Conservation (phyloP, 1,140 invertebrate species). For the Brachionus sp. region DNA sequence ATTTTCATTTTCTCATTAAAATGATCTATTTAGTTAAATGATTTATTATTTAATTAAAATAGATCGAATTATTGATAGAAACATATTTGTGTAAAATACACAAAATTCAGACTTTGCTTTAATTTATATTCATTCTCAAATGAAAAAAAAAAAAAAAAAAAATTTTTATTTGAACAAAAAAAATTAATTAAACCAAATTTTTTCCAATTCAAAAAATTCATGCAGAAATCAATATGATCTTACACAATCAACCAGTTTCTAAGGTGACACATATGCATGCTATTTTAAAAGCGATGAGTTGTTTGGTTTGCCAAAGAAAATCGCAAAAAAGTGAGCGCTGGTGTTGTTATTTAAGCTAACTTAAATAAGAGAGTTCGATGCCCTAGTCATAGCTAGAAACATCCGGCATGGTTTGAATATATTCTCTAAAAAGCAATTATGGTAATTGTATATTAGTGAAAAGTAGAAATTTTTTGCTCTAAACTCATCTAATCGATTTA, state of each 20-base stretch:
- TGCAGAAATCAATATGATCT: not conserved
- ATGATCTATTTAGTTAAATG: not conserved
- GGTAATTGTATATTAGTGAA: not conserved
- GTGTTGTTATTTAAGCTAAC: not conserved
- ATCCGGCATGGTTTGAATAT: not conserved
- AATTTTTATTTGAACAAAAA: not conserved
- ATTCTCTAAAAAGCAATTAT: not conserved
- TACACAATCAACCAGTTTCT: not conserved
- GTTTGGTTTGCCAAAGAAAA: not conserved
- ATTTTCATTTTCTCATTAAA: not conserved
- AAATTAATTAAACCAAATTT: not conserved
- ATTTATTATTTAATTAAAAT: not conserved
- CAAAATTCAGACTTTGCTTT: not conserved
- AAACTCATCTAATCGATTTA: not conserved
- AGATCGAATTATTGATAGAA: not conserved
- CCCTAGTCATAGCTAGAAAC: not conserved
- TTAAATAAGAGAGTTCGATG: not conserved
- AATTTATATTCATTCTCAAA: not conserved
- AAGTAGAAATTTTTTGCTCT: not conserved
- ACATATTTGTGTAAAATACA: too few relatives aligned
- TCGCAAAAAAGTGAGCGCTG: not conserved
- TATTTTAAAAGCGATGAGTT: not conserved
- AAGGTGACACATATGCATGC: not conserved
- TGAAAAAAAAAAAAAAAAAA: not conserved
- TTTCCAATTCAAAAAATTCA: not conserved